phyloP scores from a whole-genome alignment of 2,797 vertebrate genomes.

The Pelochelys cantorii region DNA sequence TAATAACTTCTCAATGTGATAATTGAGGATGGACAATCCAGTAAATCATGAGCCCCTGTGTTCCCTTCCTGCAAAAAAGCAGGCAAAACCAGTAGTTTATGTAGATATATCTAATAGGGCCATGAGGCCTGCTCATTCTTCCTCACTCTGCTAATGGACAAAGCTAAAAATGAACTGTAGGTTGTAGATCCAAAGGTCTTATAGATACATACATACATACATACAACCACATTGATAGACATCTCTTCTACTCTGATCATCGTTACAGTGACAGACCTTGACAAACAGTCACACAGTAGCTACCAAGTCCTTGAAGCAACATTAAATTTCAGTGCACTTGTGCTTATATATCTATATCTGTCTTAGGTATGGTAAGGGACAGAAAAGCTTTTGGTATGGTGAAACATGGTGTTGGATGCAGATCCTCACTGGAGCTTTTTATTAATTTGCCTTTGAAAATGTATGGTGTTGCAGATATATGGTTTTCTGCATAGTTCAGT shows the following conservation, averaged over 20 bases:
- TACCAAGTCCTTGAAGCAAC: slow-evolving; percentile 61
- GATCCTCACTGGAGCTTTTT: slow-evolving; percentile 22
- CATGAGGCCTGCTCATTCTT: neutral
- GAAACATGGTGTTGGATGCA: slow-evolving; percentile 57
- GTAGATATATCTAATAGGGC: slow-evolving; percentile 49
- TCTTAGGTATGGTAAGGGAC: slow-evolving; percentile 53
- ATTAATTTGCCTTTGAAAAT: slow-evolving; percentile 64
- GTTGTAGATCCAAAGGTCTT: slow-evolving; percentile 26
- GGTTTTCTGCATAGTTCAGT: slow-evolving; percentile 68
- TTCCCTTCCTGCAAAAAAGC: slow-evolving; percentile 56
- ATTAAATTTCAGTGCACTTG: slow-evolving; percentile 53
- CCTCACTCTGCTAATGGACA: neutral
- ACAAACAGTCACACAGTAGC: slow-evolving; percentile 17
- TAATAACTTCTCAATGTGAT: slow-evolving; percentile 62
- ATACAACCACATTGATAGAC: neutral
- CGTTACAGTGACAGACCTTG: slow-evolving; percentile 46
- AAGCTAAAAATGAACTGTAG: fast-evolving
- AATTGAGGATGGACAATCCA: slow-evolving; percentile 68
- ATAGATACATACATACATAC: slow-evolving; percentile 10
- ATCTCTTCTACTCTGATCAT: slow-evolving; percentile 50
- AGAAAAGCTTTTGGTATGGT: slow-evolving; percentile 47
- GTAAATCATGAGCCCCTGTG: slow-evolving; percentile 72
- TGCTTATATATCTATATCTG: slow-evolving; percentile 12
- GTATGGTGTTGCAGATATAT: slow-evolving; percentile 64
- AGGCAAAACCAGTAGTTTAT: slow-evolving; percentile 58